Percentiles rank a stretch among this genome's conserved stretches.
Evolutionary conservation across 2,113 vertebrate species (phyloP).

Genomic region (Patagioenas fasciata): DNA sequence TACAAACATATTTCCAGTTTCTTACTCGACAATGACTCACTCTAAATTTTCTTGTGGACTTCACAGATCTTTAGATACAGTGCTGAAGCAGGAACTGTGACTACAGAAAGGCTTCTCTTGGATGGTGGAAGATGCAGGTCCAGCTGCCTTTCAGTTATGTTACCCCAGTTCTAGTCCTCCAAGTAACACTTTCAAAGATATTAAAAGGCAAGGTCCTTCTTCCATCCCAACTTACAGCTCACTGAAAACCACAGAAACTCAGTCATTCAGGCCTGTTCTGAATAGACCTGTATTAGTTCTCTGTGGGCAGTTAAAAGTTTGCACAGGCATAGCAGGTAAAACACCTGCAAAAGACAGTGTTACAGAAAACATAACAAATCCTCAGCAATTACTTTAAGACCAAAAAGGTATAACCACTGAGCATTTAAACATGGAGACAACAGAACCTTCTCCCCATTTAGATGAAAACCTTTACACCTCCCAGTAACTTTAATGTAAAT

Average conservation of each 20-base stretch:
- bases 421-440: background rate
- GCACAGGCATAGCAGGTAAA: background rate
- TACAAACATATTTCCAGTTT: background rate
- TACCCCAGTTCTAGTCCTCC: background rate
- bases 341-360: background rate
- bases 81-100: background rate
- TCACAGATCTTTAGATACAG: background rate
- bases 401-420: background rate
- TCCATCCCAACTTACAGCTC: background rate
- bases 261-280: background rate
- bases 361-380: background rate
- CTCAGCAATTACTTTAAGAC: background rate
- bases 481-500: background rate
- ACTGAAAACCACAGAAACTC: background rate
- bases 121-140: background rate
- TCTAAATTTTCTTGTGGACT: background rate
- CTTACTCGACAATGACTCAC: background rate
- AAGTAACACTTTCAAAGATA: background rate
- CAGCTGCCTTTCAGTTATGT: background rate
- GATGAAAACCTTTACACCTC: background rate
- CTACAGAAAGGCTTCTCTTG: background rate
- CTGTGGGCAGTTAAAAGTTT: background rate
- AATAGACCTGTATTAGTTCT: background rate
- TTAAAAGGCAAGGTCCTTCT: background rate
- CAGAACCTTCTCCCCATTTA: background rate